Base-by-base conservation (phyloP, 2,113 vertebrate genomes). In the Uria aalge region DNA sequence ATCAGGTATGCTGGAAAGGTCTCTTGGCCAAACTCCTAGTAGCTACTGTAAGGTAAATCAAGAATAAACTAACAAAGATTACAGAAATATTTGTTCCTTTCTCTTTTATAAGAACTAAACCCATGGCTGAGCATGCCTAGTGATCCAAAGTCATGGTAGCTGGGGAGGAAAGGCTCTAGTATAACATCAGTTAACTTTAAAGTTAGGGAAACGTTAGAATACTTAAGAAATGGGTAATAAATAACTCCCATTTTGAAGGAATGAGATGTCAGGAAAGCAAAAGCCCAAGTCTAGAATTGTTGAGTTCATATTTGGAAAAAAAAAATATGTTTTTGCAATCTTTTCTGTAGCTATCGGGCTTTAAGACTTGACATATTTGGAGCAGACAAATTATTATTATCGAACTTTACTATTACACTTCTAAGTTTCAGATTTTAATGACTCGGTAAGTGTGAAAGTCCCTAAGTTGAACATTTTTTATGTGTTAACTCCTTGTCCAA, bases 301-400 rank as follows among this genome's bases (percentile, higher is more conserved):
- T 56, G 36, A 59, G 23, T 68, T 68, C 68, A 9, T 77, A 60
- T 90, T 73, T 80, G 32, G 20, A 9, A 55, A 52, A 80, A 67
- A 1, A 29, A 1, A 1, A 7, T 14, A 9, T 0, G 0, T 34
- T 45, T 80, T 66, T 64, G 63, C 34, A 36, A 74, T 59, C 21
- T 55, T 36, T 62, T 81, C 36, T 56, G 43, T 34, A 87, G 53
- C 57, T 64, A 12, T 30, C 0, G 0, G 68, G 14, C 59, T 53
- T 73, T 69, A 68, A 91, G 52, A 8, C 43, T 60, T 73, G 64
- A 26, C 2, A 8, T 48, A 45, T 55, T 73, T 84, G 29, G 19
- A 90, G 32, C 3, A 59, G 53, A 13, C 32, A 69, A 82, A 82
- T 88, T 75, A 38, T 64, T 50, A 19, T 63, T 12, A 77, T 50